Conservation (phyloP, 2,888 invertebrate genomes). For the Agrotis puta region DNA sequence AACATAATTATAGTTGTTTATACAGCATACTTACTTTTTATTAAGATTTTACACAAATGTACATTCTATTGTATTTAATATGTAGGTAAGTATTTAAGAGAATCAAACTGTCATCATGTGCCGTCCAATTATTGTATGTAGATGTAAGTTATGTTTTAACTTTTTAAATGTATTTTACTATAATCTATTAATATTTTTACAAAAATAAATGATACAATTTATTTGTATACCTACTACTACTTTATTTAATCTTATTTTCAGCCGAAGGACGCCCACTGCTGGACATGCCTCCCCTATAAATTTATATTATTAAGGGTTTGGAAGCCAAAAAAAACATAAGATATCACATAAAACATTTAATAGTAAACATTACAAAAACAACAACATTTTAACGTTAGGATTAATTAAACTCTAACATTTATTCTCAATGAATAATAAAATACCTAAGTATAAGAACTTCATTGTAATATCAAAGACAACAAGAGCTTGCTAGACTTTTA, state of each 20-base stretch:
- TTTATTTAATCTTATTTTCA: too few relatives aligned
- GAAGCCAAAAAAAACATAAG: slow-evolving; percentile 36
- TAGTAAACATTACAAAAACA: slow-evolving; percentile 70
- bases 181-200: slow-evolving; percentile 8
- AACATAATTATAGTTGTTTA: too few relatives aligned
- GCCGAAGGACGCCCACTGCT: too few relatives aligned
- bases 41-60: slow-evolving; percentile 8
- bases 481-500: slow-evolving; percentile 23
- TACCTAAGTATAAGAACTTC: slow-evolving; percentile 29
- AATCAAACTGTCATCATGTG: slow-evolving; percentile 40
- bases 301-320: background rate
- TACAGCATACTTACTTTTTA: background rate
- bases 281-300: too few relatives aligned
- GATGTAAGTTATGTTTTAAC: slow-evolving; percentile 20
- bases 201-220: slow-evolving; percentile 27
- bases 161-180: slow-evolving; percentile 24
- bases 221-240: background rate
- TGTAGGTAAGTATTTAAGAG: background rate
- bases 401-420: slow-evolving; percentile 61
- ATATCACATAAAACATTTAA: slow-evolving; percentile 70
- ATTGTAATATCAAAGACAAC: slow-evolving; percentile 40
- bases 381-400: slow-evolving; percentile 62
- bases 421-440: slow-evolving; percentile 47
- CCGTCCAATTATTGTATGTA: slow-evolving; percentile 54
- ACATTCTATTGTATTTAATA: background rate